These are phyloP conservation scores for Ostrea edulis DNA, from an alignment of 1,140 invertebrate genomes.

Conservation along the genomic window DNA sequence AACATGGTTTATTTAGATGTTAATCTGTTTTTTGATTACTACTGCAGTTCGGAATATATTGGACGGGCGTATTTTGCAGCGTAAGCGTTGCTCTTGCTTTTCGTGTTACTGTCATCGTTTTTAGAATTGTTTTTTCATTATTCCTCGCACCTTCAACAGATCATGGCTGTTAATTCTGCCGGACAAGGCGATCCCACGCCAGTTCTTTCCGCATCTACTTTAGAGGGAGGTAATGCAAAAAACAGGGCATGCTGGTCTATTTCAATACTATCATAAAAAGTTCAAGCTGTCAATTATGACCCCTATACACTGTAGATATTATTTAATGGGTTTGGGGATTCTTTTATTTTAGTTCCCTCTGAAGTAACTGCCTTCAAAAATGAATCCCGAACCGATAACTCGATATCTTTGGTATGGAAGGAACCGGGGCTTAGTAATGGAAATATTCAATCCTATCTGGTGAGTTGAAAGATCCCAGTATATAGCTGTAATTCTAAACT, in stretches of 20 bases:
- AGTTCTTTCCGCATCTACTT: conserved; percentile 52
- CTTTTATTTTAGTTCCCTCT: conserved; percentile 64
- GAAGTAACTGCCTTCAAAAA: conserved; percentile 62
- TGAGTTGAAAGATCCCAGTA: conserved; percentile 43
- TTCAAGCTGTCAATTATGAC: neutral
- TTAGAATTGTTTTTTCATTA: no score
- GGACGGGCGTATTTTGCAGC: no score
- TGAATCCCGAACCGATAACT: conserved; percentile 61
- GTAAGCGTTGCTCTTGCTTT: no score
- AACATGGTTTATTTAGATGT: no score
- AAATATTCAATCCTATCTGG: conserved; percentile 59
- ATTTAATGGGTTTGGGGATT: neutral
- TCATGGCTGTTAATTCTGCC: conserved; percentile 62
- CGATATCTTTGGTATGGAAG: conserved; percentile 64
- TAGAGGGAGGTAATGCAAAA: conserved; percentile 59
- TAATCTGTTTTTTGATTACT: no score
- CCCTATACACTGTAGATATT: neutral
- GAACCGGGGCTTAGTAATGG: conserved; percentile 59
- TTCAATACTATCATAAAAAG: neutral
- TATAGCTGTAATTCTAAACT: no score
- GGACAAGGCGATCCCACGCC: conserved; percentile 58
- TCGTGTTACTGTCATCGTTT: no score
- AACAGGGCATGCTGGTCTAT: neutral
- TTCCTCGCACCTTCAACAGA: conserved; percentile 45
- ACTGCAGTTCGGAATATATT: no score